phyloP scores from a whole-genome alignment of 2,888 invertebrate genomes.

The Phasia obesa region DNA sequence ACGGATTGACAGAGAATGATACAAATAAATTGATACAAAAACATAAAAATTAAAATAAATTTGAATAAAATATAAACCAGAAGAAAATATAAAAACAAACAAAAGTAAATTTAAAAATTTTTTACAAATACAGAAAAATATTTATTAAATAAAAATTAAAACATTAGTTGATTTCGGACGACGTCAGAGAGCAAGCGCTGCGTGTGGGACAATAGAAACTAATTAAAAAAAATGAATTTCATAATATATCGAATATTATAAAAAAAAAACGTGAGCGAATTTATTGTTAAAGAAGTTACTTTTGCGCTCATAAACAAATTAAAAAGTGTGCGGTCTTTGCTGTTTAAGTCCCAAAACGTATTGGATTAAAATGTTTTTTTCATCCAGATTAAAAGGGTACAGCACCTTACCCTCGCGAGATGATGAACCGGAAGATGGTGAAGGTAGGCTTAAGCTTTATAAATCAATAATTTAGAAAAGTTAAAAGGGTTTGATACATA shows the following conservation, averaged over 20 bases:
- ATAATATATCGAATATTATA: neutral
- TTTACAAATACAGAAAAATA: neutral
- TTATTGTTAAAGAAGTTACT: conserved; percentile 1
- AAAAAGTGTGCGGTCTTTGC: neutral
- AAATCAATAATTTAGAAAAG: no score
- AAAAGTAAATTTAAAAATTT: conserved; percentile 13
- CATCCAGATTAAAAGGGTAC: conserved; percentile 37
- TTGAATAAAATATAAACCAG: neutral
- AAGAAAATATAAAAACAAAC: no score
- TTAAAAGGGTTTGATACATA: no score
- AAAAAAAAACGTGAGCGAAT: neutral
- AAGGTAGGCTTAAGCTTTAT: conserved; percentile 47
- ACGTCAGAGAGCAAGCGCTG: conserved; percentile 15
- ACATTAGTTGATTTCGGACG: conserved; percentile 17
- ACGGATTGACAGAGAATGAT: conserved; percentile 12
- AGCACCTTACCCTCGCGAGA: conserved; percentile 33
- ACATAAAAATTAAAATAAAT: conserved; percentile 7
- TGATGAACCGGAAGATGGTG: conserved; percentile 30
- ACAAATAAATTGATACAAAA: conserved; percentile 26
- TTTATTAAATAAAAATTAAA: conserved; percentile 32
- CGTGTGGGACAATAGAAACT: conserved; percentile 8
- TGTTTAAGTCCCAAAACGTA: neutral
- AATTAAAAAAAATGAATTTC: neutral
- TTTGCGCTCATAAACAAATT: neutral
- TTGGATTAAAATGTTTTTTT: conserved; percentile 30